Percentiles rank a stretch among this genome's conserved stretches.
These are phyloP conservation scores for Pygocentrus nattereri DNA, from an alignment of 2,797 vertebrate species.

Conservation along the genomic window DNA sequence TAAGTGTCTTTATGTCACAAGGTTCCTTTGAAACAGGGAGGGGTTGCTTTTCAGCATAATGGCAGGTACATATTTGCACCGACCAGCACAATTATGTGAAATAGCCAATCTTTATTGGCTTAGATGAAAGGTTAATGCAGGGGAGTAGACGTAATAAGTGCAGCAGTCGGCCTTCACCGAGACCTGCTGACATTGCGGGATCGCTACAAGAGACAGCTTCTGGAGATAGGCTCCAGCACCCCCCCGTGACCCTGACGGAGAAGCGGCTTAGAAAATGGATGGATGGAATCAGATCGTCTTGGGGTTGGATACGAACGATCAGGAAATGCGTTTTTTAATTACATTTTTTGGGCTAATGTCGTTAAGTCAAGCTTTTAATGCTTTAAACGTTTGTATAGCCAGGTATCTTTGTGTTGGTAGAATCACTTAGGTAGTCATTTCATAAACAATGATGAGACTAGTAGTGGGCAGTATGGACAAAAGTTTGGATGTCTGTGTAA, in stretches of 20 bases:
- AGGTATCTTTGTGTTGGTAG: no score
- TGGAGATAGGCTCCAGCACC: no score
- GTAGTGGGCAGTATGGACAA: no score
- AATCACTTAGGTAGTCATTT: background rate
- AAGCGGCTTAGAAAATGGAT: no score
- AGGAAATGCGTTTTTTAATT: background rate
- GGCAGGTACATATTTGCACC: constrained; percentile 29
- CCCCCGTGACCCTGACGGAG: no score
- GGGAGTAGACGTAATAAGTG: constrained; percentile 39
- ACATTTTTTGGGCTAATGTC: background rate
- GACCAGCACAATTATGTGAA: constrained; percentile 24
- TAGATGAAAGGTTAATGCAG: constrained; percentile 54
- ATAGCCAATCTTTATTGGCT: constrained; percentile 37
- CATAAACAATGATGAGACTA: no score
- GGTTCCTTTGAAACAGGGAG: constrained; percentile 19
- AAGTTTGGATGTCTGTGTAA: no score
- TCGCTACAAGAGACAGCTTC: constrained; percentile 24
- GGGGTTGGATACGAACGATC: background rate
- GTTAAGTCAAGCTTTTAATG: background rate
- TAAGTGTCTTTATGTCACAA: background rate
- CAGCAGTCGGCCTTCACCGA: constrained; percentile 28
- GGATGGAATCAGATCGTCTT: constrained; percentile 35
- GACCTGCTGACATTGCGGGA: constrained; percentile 42
- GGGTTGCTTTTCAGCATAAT: constrained; percentile 32
- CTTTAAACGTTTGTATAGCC: background rate